These are phyloP conservation scores for Notodonta ziczac DNA, from an alignment of 2,888 invertebrate species.

Conservation along the genomic window DNA sequence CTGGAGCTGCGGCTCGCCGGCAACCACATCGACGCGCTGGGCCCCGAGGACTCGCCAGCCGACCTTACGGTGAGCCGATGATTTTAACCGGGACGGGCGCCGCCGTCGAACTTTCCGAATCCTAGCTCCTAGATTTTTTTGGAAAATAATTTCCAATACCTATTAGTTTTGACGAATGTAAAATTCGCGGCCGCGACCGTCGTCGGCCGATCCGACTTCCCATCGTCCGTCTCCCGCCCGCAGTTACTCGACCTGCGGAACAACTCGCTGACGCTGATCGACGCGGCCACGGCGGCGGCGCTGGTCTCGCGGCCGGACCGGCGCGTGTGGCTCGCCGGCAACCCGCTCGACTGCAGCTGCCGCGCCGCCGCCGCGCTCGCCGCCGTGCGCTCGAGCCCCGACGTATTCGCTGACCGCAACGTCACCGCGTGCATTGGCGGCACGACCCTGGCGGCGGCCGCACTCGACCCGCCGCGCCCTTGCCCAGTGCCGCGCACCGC, in stretches of 20 bases:
- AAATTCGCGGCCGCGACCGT: no score
- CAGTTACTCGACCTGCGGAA: constrained; percentile 26
- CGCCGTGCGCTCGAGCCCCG: constrained; percentile 5
- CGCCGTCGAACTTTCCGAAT: background rate
- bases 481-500: background rate
- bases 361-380: constrained; percentile 6
- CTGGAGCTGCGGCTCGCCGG: constrained; percentile 23
- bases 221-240: background rate
- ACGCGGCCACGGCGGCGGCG: background rate
- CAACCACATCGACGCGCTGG: constrained; percentile 19
- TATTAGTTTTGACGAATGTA: no score
- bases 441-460: constrained; percentile 6
- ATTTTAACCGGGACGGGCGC: background rate
- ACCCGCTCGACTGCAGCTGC: constrained; percentile 25
- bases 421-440: constrained; percentile 7
- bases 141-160: no score
- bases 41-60: constrained; percentile 18
- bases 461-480: background rate
- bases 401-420: constrained; percentile 7
- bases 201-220: background rate
- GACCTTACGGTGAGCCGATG: constrained; percentile 15
- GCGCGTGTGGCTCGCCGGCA: constrained; percentile 13
- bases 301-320: constrained; percentile 10
- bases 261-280: constrained; percentile 18
- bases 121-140: background rate